These are phyloP conservation scores for Lytechinus variegatus DNA, from an alignment of 35 echinoderm and acorn worm species.

Conservation along the genomic window DNA sequence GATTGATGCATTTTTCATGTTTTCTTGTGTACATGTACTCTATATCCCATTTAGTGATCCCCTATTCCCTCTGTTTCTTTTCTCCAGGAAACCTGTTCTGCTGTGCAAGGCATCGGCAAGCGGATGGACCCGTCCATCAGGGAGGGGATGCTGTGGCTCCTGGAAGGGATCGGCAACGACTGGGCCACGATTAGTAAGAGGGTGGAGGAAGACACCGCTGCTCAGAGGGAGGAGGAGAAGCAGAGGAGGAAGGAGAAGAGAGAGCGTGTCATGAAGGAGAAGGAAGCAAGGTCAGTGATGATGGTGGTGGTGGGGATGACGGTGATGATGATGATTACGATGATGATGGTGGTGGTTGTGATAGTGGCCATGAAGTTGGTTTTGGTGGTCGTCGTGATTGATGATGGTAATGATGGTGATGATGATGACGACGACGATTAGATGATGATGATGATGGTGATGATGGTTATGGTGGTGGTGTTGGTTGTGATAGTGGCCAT, in stretches of 20 bases:
- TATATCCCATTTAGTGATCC: neutral
- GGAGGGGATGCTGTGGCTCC: slow-evolving; percentile 86
- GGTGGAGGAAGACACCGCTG: slow-evolving; percentile 62
- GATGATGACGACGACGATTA: too few relatives aligned
- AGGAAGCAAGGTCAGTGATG: slow-evolving; percentile 79
- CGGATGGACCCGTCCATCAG: slow-evolving; percentile 82
- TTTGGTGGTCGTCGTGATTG: too few relatives aligned
- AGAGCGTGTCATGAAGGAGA: slow-evolving; percentile 71
- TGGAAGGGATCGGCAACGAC: slow-evolving; percentile 72
- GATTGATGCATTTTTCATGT: too few relatives aligned
- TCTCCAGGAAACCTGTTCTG: slow-evolving; percentile 88
- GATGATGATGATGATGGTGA: too few relatives aligned
- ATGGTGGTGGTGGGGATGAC: neutral
- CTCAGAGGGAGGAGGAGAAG: slow-evolving; percentile 67
- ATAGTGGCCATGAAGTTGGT: too few relatives aligned
- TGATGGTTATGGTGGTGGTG: too few relatives aligned
- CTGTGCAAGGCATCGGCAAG: slow-evolving; percentile 88
- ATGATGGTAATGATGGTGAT: too few relatives aligned
- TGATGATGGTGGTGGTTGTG: too few relatives aligned
- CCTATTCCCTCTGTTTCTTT: neutral
- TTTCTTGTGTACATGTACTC: too few relatives aligned
- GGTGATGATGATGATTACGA: too few relatives aligned
- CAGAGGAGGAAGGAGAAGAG: slow-evolving; percentile 64
- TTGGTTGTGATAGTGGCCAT: too few relatives aligned
- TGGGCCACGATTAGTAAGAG: slow-evolving; percentile 65